Conservation (phyloP, 2,113 vertebrate species). For the Pristiophorus japonicus region DNA sequence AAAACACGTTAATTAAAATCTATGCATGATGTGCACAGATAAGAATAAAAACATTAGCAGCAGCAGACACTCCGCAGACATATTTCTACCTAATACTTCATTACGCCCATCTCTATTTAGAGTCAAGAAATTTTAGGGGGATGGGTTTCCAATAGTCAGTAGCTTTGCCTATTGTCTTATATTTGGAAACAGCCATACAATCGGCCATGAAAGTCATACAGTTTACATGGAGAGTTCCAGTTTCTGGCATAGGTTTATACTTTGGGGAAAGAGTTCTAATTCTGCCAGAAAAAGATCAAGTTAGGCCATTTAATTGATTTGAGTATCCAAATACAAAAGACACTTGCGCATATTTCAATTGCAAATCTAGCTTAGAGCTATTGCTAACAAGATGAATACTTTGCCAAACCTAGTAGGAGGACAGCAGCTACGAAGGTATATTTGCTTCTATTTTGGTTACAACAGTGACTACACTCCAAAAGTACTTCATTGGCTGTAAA, state of each 20-base stretch:
- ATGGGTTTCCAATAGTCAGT: background rate
- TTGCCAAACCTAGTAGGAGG: background rate
- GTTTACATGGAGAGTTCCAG: background rate
- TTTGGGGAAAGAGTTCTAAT: background rate
- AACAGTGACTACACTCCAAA: too few species aligned
- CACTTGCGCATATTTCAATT: background rate
- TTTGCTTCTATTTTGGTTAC: background rate
- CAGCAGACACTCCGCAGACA: too few species aligned
- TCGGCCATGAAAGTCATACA: background rate
- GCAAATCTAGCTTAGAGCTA: background rate
- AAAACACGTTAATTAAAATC: too few species aligned
- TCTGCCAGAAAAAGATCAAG: background rate
- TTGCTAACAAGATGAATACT: background rate
- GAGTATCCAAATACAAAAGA: background rate
- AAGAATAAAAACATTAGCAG: too few species aligned
- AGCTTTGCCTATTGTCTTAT: background rate
- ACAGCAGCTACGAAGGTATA: background rate
- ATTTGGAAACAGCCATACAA: background rate
- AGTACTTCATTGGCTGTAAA: too few species aligned
- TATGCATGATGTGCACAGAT: too few species aligned
- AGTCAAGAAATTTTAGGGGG: background rate
- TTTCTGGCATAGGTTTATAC: background rate
- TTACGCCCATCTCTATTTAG: too few species aligned
- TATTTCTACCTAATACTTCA: too few species aligned
- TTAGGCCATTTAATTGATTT: background rate